These are phyloP conservation scores for Macaca mulatta DNA, from an alignment of 2,113 vertebrate genomes.

Conservation along the genomic window DNA sequence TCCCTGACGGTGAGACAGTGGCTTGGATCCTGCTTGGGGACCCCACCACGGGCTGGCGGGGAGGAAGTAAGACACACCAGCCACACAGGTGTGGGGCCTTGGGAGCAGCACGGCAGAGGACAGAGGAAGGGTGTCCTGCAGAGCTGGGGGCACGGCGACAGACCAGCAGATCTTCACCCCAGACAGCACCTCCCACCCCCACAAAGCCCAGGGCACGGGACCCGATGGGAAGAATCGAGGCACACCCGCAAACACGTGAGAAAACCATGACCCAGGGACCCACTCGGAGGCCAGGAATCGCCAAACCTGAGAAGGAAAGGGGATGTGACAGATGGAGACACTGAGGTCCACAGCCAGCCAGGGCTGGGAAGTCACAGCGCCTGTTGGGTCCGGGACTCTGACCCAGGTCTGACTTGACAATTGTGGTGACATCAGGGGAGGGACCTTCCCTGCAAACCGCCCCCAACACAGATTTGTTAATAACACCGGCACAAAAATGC, in stretches of 20 bases:
- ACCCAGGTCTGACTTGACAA: rapidly evolving
- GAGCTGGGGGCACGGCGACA: background rate
- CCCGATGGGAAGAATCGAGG: rapidly evolving
- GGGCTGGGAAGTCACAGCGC: too few relatives aligned
- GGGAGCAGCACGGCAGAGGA: rapidly evolving
- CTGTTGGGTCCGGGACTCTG: background rate
- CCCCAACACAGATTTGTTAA: rapidly evolving
- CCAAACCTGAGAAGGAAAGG: background rate
- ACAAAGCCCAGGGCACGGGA: rapidly evolving
- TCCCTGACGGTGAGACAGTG: rapidly evolving
- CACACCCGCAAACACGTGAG: rapidly evolving
- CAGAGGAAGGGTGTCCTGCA: too few relatives aligned
- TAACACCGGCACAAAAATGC: rapidly evolving
- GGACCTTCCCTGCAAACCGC: rapidly evolving
- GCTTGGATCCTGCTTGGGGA: rapidly evolving
- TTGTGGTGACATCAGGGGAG: background rate
- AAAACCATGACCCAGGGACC: rapidly evolving
- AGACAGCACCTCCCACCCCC: background rate
- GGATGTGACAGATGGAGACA: background rate
- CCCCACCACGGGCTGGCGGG: rapidly evolving
- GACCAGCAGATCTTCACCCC: too few relatives aligned
- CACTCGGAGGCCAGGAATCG: rapidly evolving
- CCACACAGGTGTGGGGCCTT: rapidly evolving
- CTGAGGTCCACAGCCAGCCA: background rate
- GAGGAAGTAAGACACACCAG: rapidly evolving